Evolutionary conservation across 2,113 vertebrate species (phyloP), one percentile per base, ranked within the genome.

Genomic region (Odontesthes bonariensis): DNA sequence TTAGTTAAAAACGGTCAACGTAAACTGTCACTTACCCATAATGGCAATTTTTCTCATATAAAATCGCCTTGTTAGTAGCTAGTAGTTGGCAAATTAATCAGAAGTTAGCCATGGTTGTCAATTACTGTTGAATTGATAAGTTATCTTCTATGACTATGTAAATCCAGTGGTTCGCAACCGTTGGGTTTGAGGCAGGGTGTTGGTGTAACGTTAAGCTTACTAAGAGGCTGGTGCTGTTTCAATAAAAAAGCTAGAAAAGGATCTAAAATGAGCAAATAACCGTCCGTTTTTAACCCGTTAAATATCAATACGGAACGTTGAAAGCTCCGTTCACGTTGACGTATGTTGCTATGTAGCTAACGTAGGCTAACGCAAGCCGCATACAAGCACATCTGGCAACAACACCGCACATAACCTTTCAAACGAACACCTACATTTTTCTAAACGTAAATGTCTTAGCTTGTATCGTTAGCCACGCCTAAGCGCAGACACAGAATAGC

Each of bases 361-460:
- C 32, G 31, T 32, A 23, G 79, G 84, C 84, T 90, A 87, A 47
- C 76, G 69, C 73, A 68, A 82, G 52, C 74, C 7, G 22, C 44
- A 3, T 23, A 2, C 1, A 33, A 23, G n/a, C 40, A 85, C 84
- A 84, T 86, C 86, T 82, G 81, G 73, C 3, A 27, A 58, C 16
- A 17, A n/a, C 46, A n/a, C 17, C 46, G 46, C 16, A n/a, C 1
- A 49, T 7, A 49, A 49, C 23, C 61, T 52, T 55, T 5, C 0
- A 44, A 62, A 49, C 0, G 31, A 1, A 31, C 72, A 44, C 55
- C 17, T 27, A 7, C 0, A 10, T 27, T 20, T 49, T 7, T 16
- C 12, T 40, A 27, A 1, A 63, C 1, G 7, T 14, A 23, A 16
- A 22, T 0, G 3, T 7, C 3, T 8, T 31, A 16, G 22, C 33